Conservation (phyloP, 1,140 invertebrate species). For the Cyphomyrmex costatus region DNA sequence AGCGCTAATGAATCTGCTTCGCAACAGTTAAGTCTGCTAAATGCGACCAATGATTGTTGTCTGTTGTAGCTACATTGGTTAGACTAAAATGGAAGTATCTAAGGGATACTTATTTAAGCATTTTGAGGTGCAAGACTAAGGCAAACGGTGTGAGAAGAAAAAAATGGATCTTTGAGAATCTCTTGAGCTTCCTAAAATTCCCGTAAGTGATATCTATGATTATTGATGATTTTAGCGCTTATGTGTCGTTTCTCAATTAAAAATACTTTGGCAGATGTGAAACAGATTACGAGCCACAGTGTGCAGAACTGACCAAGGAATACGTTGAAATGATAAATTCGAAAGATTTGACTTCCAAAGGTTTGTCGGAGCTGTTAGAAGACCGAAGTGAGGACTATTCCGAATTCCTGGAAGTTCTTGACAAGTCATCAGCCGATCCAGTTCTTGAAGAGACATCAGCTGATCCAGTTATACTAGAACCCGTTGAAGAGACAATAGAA, state of each 20-base stretch:
- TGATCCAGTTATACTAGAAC: constrained; percentile 70
- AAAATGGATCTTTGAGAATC: constrained; percentile 85
- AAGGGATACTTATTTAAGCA: constrained; percentile 82
- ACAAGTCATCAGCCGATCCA: constrained; percentile 76
- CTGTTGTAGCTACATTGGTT: constrained; percentile 79
- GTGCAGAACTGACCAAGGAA: constrained; percentile 81
- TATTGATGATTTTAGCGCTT: background rate
- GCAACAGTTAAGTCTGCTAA: no score
- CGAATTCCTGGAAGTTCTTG: constrained; percentile 83
- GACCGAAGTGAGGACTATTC: constrained; percentile 83
- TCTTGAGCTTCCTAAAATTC: constrained; percentile 83
- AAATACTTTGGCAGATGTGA: constrained; percentile 78
- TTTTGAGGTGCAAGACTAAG: constrained; percentile 83
- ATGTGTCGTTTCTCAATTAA: background rate
- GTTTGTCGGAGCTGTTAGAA: constrained; percentile 83
- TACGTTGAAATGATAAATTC: constrained; percentile 83
- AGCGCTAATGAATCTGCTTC: no score
- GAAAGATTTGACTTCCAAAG: constrained; percentile 78
- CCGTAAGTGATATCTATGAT: constrained; percentile 77
- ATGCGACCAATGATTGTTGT: background rate
- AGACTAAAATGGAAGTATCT: constrained; percentile 85
- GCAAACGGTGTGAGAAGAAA: constrained; percentile 81
- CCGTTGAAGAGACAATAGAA: no score
- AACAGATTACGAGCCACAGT: constrained; percentile 80
- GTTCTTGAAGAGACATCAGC: no score